Evolutionary conservation across 2,888 invertebrate species (phyloP).

Genomic region (Campoplex capitator): DNA sequence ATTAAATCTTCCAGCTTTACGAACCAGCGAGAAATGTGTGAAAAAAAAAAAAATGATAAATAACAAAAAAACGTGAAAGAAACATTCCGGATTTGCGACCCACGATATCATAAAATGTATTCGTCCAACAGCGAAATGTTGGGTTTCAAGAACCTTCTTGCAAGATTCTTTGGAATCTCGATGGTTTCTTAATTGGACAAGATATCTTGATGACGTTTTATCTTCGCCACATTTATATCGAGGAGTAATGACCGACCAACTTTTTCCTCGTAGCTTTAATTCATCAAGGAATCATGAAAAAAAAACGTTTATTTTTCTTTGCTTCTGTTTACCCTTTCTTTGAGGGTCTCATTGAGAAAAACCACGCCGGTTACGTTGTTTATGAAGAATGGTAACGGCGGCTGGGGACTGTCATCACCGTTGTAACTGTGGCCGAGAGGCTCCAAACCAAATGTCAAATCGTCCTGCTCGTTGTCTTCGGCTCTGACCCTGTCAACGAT

Average conservation of each 20-base stretch:
- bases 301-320: not conserved
- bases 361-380: conserved; percentile 91
- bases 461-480: conserved; percentile 88
- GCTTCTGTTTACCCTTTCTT: conserved; percentile 89
- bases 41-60: not conserved
- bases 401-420: conserved; percentile 77
- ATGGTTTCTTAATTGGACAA: conserved; percentile 23
- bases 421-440: conserved; percentile 84
- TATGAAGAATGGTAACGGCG: conserved; percentile 90
- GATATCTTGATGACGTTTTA: not conserved
- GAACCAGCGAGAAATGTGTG: conserved; percentile 15
- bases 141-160: not conserved
- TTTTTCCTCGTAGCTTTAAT: not conserved
- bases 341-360: conserved; percentile 91
- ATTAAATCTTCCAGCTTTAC: conserved; percentile 25
- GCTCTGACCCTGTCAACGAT: conserved; percentile 90
- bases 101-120: conserved; percentile 36
- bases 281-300: conserved; percentile 16
- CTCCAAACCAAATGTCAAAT: conserved; percentile 90
- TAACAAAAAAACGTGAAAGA: not conserved
- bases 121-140: conserved; percentile 14
- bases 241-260: not conserved
- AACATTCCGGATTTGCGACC: conserved; percentile 10
- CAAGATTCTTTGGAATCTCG: conserved; percentile 30
- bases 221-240: not conserved